Base-by-base conservation (phyloP, 2,888 invertebrate species). In the Thecocarcelia acutangulata region DNA sequence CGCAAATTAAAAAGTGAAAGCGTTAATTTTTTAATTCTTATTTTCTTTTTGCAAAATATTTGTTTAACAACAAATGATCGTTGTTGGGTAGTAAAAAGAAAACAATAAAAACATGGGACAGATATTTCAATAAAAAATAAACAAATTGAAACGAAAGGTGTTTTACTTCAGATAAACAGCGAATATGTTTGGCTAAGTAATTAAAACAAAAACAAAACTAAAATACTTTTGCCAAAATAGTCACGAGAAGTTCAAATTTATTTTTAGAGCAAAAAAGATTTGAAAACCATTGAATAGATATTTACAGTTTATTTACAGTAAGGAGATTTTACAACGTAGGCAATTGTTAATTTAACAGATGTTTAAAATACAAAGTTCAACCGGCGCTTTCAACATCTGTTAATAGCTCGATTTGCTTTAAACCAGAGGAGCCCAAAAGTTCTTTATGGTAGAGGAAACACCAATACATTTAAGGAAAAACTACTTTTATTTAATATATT, bases 121-220 rank as follows among this genome's bases (percentile, higher is more conserved):
- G 42, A 52, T 44, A 33, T 12, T 15, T 40, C 15, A 50, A 46
- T 50, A 59, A 33, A 40, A 21, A 44, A 50, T 42, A 61, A 56
- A n/a, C 40, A 15, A 69, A 77, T 17, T 69, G 17, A 9, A 37
- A 5, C 28, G 13, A 40, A 21, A 58, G 73, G 74, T 58, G 63
- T 56, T 68, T 68, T 48, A 68, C 79, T 50, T 68, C 40, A 56
- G 68, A 80, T 56, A 69, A 70, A 42, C 13, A 68, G 33, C 9
- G 33, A 63, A 64, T 54, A 73, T 46, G 56, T 64, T 73, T 54
- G 37, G 56, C 12, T 56, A 54, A 63, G 19, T 59, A 48, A 40
- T 61, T 9, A 24, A 44, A 37, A 54, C 13, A 50, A 40, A 48
- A 37, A 52, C 9, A 28, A 37, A 19, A 33, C 1, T 8, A 33